A percentile compares a stretch with the other conserved stretches of the same genome.
These are phyloP conservation scores for Drosophila grimshawi DNA, from an alignment of 1,140 invertebrate genomes.

Conservation along the genomic window DNA sequence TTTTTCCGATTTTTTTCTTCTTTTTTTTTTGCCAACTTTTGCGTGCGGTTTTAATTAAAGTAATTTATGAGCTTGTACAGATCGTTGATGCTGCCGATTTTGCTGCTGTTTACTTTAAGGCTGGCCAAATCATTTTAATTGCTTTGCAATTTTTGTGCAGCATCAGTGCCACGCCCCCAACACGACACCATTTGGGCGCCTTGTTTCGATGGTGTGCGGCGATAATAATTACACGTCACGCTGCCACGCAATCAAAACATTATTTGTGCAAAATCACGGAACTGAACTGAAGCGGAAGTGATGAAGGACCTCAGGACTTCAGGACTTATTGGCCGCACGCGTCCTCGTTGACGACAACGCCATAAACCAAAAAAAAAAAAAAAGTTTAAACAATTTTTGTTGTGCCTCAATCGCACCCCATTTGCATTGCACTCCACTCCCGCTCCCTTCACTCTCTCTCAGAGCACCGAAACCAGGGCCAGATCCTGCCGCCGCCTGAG, in stretches of 20 bases:
- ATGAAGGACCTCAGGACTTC: conserved; percentile 70
- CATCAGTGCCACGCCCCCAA: conserved; percentile 43
- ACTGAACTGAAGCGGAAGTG: conserved; percentile 84
- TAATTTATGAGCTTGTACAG: conserved; percentile 29
- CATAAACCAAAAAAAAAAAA: conserved; percentile 12
- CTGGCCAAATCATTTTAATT: conserved; percentile 72
- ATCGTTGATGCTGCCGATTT: background rate
- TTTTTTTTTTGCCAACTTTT: conserved; percentile 3
- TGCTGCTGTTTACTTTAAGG: conserved; percentile 30
- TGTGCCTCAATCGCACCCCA: conserved; percentile 39
- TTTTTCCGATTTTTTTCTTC: conserved; percentile 12
- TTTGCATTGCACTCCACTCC: conserved; percentile 49
- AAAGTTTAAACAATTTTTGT: conserved; percentile 73
- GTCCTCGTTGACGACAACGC: conserved; percentile 43
- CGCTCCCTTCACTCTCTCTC: too few species aligned
- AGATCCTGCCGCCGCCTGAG: background rate
- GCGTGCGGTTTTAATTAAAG: conserved; percentile 52
- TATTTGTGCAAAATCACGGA: conserved; percentile 84
- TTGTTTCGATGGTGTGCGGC: conserved; percentile 72
- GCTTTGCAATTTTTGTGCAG: conserved; percentile 54
- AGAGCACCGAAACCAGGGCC: background rate
- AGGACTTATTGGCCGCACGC: conserved; percentile 83
- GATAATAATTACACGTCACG: conserved; percentile 84
- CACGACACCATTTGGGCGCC: conserved; percentile 18
- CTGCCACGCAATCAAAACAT: conserved; percentile 84